Evolutionary conservation across 2,113 vertebrate genomes (phyloP).

Genomic region (Euleptes europaea): DNA sequence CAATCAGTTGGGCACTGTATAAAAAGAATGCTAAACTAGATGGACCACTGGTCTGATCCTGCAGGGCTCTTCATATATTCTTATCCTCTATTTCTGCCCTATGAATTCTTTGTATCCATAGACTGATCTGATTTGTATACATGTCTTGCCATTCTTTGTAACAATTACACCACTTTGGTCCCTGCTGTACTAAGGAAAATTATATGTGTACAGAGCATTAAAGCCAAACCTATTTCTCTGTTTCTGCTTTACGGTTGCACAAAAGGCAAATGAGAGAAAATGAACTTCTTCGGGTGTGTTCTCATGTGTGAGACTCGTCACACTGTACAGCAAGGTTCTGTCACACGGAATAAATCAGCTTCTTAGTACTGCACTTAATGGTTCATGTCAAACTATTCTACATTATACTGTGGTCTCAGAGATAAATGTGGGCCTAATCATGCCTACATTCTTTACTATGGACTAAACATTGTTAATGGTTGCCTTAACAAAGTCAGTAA

Average conservation of each 20-base stretch:
- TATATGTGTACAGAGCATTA: conserved; percentile 34
- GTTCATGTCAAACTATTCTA: conserved; percentile 29
- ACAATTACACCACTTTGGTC: background rate
- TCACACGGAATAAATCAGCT: conserved; percentile 13
- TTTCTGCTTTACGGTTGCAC: conserved; percentile 21
- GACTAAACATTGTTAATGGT: conserved; percentile 42
- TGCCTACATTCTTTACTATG: conserved; percentile 33
- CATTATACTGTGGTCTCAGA: conserved; percentile 11
- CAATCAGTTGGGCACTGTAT: no score
- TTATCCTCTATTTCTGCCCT: conserved; percentile 14
- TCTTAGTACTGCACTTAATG: conserved; percentile 37
- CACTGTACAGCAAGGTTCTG: conserved; percentile 33
- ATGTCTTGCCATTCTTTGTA: conserved; percentile 30
- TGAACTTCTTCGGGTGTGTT: conserved; percentile 12
- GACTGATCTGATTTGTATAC: conserved; percentile 36
- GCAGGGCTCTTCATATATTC: no score
- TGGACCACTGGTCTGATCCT: no score
- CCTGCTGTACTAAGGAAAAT: conserved; percentile 12
- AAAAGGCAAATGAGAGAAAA: conserved; percentile 32
- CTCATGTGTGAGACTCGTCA: background rate
- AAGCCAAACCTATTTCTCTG: conserved; percentile 33
- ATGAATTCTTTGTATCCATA: conserved; percentile 49
- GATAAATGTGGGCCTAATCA: conserved; percentile 38
- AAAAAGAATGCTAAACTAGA: no score
- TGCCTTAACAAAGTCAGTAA: conserved; percentile 54